Percentiles rank a stretch among this genome's conserved stretches.
These are phyloP conservation scores for Cheirogaleus medius DNA, from an alignment of 2,113 vertebrate species.

Conservation along the genomic window DNA sequence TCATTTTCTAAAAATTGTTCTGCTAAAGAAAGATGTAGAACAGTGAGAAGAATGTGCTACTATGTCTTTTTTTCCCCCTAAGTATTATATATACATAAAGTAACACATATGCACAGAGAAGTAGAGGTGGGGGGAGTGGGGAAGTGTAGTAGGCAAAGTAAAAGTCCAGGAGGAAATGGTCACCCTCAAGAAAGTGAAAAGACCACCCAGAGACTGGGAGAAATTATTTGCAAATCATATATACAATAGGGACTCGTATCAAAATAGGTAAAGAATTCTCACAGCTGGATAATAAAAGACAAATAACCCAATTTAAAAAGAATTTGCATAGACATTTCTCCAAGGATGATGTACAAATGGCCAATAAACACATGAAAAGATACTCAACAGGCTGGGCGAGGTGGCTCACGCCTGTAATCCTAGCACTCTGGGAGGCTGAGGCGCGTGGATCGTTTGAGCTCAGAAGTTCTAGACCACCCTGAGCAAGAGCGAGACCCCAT, in stretches of 20 bases:
- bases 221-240: not conserved
- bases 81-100: not conserved
- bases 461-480: too few species aligned
- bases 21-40: conserved; percentile 3
- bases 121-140: not conserved
- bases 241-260: not conserved
- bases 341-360: not conserved
- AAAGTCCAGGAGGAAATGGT: not conserved
- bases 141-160: not conserved
- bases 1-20: not conserved
- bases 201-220: not conserved
- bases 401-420: too few species aligned
- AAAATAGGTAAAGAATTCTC: conserved; percentile 3
- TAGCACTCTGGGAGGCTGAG: too few species aligned
- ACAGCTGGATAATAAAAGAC: not conserved
- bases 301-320: not conserved
- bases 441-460: too few species aligned
- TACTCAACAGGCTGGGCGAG: too few species aligned
- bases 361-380: not conserved
- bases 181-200: not conserved
- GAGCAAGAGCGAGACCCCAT: too few species aligned
- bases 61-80: not conserved
- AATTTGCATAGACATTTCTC: not conserved
- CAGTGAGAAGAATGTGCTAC: not conserved
- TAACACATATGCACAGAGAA: not conserved